Percentiles rank a stretch among this genome's conserved stretches.
These are phyloP conservation scores for Brachionus plicatilis DNA, from an alignment of 1,140 invertebrate genomes.

Conservation along the genomic window DNA sequence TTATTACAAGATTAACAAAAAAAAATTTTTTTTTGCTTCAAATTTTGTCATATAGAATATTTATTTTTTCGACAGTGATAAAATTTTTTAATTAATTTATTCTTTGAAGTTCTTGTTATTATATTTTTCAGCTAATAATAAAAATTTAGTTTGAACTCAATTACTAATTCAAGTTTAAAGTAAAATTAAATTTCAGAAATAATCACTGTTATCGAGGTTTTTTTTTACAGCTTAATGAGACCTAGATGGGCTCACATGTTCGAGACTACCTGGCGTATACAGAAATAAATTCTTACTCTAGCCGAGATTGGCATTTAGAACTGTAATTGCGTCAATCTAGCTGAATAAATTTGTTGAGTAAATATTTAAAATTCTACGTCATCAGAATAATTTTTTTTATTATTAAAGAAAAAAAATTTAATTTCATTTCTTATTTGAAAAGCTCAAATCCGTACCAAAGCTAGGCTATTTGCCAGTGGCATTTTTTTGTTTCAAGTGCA, in stretches of 20 bases:
- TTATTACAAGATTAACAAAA: no score
- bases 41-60: no score
- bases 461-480: neutral
- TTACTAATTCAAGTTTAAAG: no score
- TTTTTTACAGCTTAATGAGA: neutral
- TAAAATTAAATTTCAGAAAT: no score
- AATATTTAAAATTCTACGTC: slow-evolving; percentile 4
- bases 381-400: neutral
- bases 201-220: neutral
- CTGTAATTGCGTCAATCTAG: slow-evolving; percentile 2
- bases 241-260: neutral
- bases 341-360: neutral
- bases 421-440: neutral
- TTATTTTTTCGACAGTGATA: no score
- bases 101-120: no score
- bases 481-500: neutral
- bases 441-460: neutral
- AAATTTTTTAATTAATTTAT: no score
- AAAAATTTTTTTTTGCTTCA: no score
- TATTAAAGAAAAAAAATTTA: neutral
- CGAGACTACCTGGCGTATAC: neutral
- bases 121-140: neutral
- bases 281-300: neutral
- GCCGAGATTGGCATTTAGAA: neutral
- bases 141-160: neutral